Base-by-base conservation (phyloP, 2,113 vertebrate species). In the Semnopithecus entellus region DNA sequence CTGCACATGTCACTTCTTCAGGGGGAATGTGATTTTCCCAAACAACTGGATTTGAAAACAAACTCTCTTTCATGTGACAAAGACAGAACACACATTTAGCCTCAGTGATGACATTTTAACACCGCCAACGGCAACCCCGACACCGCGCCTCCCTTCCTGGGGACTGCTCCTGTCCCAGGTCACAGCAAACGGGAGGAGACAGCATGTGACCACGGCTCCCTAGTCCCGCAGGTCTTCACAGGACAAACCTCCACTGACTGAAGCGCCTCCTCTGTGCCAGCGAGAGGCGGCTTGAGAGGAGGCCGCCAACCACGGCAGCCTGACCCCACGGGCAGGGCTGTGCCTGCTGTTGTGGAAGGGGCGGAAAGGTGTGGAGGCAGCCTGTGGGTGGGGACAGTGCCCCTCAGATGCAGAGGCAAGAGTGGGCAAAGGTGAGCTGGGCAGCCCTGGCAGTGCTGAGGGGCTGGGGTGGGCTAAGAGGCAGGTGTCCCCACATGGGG, bases 41-140 rank as follows among this genome's bases (percentile, higher is more conserved):
- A 88, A 84, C 86, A 93, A 85, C 22, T 64, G 22, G 61, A 95
- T 80, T 84, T 93, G 64, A 76, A 85, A 93, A 96, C 86, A 90
- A 92, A 89, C 90, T 95, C 8, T 1, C 64, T 88, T 86, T 82
- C 94, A 79, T 59, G 52, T 78, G 93, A 73, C 90, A 79, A 45
- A 92, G 59, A 88, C 18, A 94, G 82, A 80, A 52, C 6, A 30
- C 50, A 79, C 40, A 14, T 23, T 80, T 80, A 88, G 88, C 52
- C 72, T 38, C 27, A 48, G 88, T 13, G 55, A 38, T n/a, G 64
- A 52, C 52, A 83, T 5, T 43, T 55, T 75, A 91, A 91, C 27
- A 88, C n/a, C 79, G 12, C 61, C 61, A 64, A 32, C 2, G 8
- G 22, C 59, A 27, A 80, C 79, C 68, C 14, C 23, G 59, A 45